phyloP scores from a whole-genome alignment of 92 coral and sea anemone species.

The Plumapathes pennacea region DNA sequence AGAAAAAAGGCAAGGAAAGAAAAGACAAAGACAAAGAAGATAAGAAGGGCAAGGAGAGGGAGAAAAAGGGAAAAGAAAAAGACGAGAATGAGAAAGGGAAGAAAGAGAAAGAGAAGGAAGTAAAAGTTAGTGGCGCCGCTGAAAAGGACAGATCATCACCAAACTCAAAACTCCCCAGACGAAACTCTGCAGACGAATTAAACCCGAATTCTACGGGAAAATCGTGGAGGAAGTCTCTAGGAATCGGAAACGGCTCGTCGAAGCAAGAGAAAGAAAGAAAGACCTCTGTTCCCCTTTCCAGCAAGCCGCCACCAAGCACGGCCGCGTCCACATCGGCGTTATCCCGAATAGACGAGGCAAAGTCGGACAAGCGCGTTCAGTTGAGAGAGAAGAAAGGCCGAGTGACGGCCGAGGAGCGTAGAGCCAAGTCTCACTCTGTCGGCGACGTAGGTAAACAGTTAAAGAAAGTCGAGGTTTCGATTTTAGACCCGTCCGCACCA shows the following conservation, averaged over 20 bases:
- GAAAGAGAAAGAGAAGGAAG: not conserved
- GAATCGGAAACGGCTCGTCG: slow-evolving; percentile 19
- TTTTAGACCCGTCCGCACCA: slow-evolving; percentile 56
- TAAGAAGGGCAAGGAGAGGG: not conserved
- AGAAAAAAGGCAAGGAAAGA: not conserved
- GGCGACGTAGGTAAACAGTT: slow-evolving; percentile 67
- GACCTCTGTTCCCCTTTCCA: not conserved
- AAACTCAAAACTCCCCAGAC: slow-evolving; percentile 42
- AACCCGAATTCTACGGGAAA: slow-evolving; percentile 50
- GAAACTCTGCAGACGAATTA: slow-evolving; percentile 32
- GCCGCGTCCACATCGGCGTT: slow-evolving; percentile 1
- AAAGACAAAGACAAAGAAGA: not conserved
- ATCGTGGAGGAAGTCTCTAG: slow-evolving; percentile 81
- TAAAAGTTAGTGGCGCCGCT: not conserved
- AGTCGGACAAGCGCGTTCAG: slow-evolving; percentile 20
- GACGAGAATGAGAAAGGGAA: not conserved
- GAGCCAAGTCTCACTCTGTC: slow-evolving; percentile 61
- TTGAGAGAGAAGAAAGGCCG: slow-evolving; percentile 74
- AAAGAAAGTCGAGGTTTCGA: slow-evolving; percentile 42
- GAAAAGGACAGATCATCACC: not conserved
- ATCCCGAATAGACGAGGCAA: not conserved
- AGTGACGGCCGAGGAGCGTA: slow-evolving; percentile 46
- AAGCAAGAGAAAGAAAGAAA: slow-evolving; percentile 2
- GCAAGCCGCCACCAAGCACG: not conserved
- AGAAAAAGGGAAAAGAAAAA: not conserved